These are phyloP conservation scores for Hirudo medicinalis DNA, from an alignment of 1,140 invertebrate species.

Conservation along the genomic window DNA sequence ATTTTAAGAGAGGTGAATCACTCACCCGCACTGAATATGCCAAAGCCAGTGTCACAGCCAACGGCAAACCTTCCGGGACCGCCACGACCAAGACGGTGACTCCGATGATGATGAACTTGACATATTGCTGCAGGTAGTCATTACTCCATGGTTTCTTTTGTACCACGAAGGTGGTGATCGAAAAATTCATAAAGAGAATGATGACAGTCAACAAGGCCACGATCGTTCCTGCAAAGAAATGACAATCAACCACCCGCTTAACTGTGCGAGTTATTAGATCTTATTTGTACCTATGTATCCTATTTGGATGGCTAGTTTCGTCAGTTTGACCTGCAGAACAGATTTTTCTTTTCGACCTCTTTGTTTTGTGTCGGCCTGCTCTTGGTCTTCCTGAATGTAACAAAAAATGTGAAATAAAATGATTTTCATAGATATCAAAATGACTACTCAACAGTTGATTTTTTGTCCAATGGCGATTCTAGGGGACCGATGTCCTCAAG, in stretches of 20 bases:
- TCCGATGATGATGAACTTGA: conserved; percentile 96
- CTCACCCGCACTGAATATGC: conserved; percentile 95
- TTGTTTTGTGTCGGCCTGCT: conserved; percentile 39
- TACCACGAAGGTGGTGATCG: conserved; percentile 75
- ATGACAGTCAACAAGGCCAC: conserved; percentile 92
- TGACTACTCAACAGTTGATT: conserved; percentile 49
- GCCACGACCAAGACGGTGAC: conserved; percentile 97
- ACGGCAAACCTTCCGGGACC: conserved; percentile 90
- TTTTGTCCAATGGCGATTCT: neutral
- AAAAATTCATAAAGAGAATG: conserved; percentile 88
- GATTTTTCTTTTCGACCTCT: conserved; percentile 62
- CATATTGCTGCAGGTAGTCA: conserved; percentile 62
- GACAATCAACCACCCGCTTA: conserved; percentile 2
- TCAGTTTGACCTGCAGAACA: conserved; percentile 93
- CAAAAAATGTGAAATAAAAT: neutral
- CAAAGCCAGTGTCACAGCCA: conserved; percentile 85
- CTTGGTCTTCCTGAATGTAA: conserved; percentile 27
- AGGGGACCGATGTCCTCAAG: neutral
- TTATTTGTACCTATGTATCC: conserved; percentile 71
- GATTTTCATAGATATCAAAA: too few relatives aligned
- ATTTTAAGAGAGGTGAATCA: neutral
- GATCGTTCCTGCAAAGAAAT: conserved; percentile 57
- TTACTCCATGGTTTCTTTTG: conserved; percentile 58
- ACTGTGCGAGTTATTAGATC: neutral
- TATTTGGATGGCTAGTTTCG: conserved; percentile 95